A percentile compares a stretch with the other conserved stretches of the same genome.
These are phyloP conservation scores for Ophion ellenae DNA, from an alignment of 2,888 invertebrate genomes.

Conservation along the genomic window DNA sequence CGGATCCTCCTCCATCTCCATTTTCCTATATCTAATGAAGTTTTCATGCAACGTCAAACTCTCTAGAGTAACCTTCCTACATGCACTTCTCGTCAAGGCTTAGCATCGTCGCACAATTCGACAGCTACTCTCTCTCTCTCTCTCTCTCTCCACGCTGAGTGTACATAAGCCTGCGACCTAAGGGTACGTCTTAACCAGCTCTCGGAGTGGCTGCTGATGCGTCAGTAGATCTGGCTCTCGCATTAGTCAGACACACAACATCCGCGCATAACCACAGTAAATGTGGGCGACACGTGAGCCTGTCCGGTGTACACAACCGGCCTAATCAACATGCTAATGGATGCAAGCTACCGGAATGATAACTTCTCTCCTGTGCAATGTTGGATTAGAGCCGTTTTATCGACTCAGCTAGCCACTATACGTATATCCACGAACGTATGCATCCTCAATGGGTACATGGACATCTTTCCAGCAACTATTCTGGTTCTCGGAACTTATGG, in stretches of 20 bases:
- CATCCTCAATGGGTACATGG: no score
- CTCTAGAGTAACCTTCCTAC: conserved; percentile 28
- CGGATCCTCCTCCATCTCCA: not conserved
- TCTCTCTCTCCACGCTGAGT: conserved; percentile 38
- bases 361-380: conserved; percentile 34
- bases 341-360: conserved; percentile 59
- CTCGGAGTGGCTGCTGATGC: conserved; percentile 28
- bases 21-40: not conserved
- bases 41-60: conserved; percentile 18
- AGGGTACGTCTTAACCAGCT: conserved; percentile 42
- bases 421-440: not conserved
- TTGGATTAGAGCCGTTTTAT: not conserved
- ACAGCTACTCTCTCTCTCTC: conserved; percentile 52
- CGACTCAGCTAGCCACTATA: not conserved
- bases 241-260: conserved; percentile 53
- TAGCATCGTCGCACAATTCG: conserved; percentile 28
- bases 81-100: conserved; percentile 6
- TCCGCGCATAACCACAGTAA: conserved; percentile 40
- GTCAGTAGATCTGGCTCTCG: conserved; percentile 49
- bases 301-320: conserved; percentile 33
- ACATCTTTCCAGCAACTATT: no score
- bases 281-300: conserved; percentile 45
- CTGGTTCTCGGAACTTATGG: no score
- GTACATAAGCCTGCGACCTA: conserved; percentile 22
- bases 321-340: conserved; percentile 64